Base-by-base conservation (phyloP, 2,888 invertebrate genomes). In the Cenopis cana region DNA sequence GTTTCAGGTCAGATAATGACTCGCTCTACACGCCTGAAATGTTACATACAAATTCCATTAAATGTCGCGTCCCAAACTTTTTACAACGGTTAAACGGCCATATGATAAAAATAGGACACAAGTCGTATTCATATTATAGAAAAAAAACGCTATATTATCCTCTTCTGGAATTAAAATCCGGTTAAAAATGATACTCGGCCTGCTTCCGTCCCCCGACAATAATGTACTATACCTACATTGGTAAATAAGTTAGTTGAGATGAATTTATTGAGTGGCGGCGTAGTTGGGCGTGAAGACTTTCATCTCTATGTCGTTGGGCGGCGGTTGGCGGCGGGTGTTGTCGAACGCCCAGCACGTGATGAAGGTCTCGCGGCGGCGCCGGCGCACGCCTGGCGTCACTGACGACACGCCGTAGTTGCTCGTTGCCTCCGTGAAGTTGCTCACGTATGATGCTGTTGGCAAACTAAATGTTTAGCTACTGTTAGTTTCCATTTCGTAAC, bases 291-390 rank as follows among this genome's bases (percentile, higher is more conserved):
- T 60, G 38, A 61, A 56, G 5, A 56, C 38, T 67, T 54, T 71
- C 71, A 71, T 59, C 50, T 75, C 72, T 12, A 74, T 52, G 8
- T 14, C 59, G 46, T 50, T 12, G 56, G 54, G 55, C 38, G 74
- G 62, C 18, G 74, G 74, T 11, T 74, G 69, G 33, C 81, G 81
- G 0, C 85, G 81, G 59, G 75, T 81, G 79, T 86, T 87, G 78
- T 87, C 81, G 74, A 86, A 86, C 2, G 76, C 85, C 89, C 89
- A 89, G 0, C 85, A 81, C n/a, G 74, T 74, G 68, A 87, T 82
- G 78, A 77, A 80, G 2, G 78, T 73, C 18, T 81, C 79, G 5
- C 78, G 76, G 41, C 78, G 76, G 4, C 76, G 78, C 5, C 76
- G 77, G 3, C 78, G 77, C 38, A 74, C n/a, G 36, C 52, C 24